These are phyloP conservation scores for Dione juno DNA, from an alignment of 2,888 invertebrate species.

Conservation along the genomic window DNA sequence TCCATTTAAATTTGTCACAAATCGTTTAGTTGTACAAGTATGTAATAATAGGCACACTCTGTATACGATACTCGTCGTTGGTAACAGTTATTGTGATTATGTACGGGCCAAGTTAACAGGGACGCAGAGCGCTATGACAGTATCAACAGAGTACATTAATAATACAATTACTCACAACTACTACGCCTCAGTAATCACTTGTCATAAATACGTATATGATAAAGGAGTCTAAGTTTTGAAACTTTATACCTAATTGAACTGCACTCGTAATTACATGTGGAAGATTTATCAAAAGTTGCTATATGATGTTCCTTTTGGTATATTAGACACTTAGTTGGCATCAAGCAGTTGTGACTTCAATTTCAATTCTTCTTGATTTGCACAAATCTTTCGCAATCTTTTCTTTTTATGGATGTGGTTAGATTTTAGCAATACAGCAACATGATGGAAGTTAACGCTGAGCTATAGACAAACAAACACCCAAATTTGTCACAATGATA, in stretches of 20 bases:
- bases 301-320: neutral
- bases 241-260: neutral
- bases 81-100: constrained; percentile 74
- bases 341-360: no score
- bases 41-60: constrained; percentile 51
- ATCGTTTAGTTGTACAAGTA: neutral
- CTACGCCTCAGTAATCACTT: constrained; percentile 54
- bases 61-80: constrained; percentile 49
- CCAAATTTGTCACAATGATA: no score
- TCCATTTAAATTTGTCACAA: no score
- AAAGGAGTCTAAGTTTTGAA: neutral
- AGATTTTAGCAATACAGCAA: no score
- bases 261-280: neutral
- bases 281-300: neutral
- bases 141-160: constrained; percentile 63
- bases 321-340: no score
- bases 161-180: constrained; percentile 59
- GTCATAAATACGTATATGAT: constrained; percentile 28
- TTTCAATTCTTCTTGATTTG: no score
- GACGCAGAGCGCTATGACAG: constrained; percentile 59
- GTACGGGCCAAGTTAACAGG: constrained; percentile 60
- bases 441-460: no score
- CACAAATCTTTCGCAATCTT: no score
- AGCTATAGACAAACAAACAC: no score
- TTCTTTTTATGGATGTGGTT: no score